phyloP scores from a whole-genome alignment of 2,113 vertebrate species.

The Trochalopteron elliotii region DNA sequence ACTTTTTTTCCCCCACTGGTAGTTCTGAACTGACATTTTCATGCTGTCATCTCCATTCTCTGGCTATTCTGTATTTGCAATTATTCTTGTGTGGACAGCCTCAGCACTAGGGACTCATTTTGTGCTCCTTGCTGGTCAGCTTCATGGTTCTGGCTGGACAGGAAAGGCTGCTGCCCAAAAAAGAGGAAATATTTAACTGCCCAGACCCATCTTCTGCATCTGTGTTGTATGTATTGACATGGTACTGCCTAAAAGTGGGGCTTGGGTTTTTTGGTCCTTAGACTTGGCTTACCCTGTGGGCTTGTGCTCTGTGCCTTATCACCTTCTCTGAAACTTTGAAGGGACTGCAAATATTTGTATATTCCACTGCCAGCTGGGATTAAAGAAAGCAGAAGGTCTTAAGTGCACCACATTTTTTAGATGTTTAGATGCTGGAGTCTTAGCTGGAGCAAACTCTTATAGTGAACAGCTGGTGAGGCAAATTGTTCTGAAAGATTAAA shows the following conservation, averaged over 20 bases:
- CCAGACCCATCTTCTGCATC: fast-evolving
- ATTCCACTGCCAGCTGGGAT: not conserved
- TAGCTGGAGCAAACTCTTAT: not conserved
- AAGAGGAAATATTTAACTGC: not conserved
- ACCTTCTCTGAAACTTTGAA: not conserved
- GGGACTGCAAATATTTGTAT: not conserved
- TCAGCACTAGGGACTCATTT: fast-evolving
- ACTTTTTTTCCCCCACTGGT: fast-evolving
- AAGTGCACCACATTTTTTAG: not conserved
- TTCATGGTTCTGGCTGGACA: not conserved
- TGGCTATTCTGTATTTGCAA: not conserved
- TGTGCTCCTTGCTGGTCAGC: not conserved
- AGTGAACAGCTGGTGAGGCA: not conserved
- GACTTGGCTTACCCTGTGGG: not conserved
- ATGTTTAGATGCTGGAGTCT: not conserved
- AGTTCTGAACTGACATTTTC: not conserved
- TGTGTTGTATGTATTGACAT: not conserved
- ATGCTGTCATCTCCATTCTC: not conserved
- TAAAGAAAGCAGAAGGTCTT: not conserved
- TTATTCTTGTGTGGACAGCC: not conserved
- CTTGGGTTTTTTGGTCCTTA: not conserved
- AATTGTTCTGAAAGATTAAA: not conserved
- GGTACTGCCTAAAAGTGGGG: not conserved
- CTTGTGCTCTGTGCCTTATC: not conserved
- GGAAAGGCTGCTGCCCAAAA: not conserved